Percentiles rank a stretch among this genome's conserved stretches.
Conservation (phyloP, 2,797 vertebrate species). For the Danio choprae region DNA sequence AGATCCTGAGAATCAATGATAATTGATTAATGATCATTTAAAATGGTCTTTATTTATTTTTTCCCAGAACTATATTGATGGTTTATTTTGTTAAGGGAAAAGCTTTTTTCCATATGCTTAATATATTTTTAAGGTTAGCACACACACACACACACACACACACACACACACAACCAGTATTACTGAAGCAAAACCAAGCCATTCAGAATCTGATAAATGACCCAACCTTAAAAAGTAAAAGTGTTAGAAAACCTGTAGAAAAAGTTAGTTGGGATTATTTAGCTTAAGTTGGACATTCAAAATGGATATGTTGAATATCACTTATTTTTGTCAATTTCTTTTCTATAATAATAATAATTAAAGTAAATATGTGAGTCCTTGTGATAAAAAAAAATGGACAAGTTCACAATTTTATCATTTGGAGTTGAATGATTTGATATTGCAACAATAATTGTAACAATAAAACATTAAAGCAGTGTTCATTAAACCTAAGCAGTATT, state of each 20-base stretch:
- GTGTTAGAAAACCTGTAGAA: not conserved
- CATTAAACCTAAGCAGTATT: conserved; percentile 1
- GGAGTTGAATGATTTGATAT: not conserved
- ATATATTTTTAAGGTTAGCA: not conserved
- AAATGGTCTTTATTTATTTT: too few species aligned
- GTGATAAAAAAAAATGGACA: not conserved
- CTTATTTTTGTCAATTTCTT: too few species aligned
- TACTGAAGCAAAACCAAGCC: not conserved
- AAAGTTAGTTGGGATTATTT: not conserved
- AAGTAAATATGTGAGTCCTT: not conserved
- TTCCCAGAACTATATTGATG: too few species aligned
- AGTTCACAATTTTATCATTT: not conserved
- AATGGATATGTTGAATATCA: too few species aligned
- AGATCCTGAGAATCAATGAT: too few species aligned
- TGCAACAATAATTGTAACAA: not conserved
- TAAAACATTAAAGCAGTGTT: not conserved
- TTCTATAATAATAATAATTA: not conserved
- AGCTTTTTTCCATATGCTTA: not conserved
- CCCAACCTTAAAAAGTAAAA: not conserved
- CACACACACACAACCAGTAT: not conserved
- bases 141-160: not conserved
- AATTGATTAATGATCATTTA: too few species aligned
- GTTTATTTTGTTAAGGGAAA: too few species aligned
- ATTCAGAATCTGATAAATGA: not conserved
- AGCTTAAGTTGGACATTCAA: not conserved